Conservation (phyloP, 2,113 vertebrate genomes). For the Brachyhypopomus occidentalis region DNA sequence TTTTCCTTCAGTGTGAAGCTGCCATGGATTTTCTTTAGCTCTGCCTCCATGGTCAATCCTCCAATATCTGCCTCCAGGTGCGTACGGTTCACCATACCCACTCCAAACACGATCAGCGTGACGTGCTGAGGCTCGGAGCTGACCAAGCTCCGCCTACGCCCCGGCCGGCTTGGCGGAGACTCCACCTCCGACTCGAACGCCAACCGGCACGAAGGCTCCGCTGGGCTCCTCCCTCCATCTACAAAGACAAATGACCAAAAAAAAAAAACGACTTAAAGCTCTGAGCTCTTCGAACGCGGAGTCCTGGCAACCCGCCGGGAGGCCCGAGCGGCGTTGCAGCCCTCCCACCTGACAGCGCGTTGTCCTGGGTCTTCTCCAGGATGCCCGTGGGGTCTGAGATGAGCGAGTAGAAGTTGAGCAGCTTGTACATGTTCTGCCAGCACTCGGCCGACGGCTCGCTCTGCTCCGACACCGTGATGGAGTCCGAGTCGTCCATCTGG, state of each 20-base stretch:
- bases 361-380: constrained; percentile 91
- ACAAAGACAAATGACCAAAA: neutral
- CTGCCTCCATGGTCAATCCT: constrained; percentile 95
- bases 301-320: too few relatives aligned
- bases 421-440: constrained; percentile 99
- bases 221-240: constrained; percentile 82
- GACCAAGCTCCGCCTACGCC: constrained; percentile 85
- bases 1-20: constrained; percentile 98
- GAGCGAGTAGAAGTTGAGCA: constrained; percentile 98
- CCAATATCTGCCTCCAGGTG: constrained; percentile 98
- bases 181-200: constrained; percentile 92
- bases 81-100: constrained; percentile 97
- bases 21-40: constrained; percentile 96
- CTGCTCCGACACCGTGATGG: constrained; percentile 97
- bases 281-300: neutral
- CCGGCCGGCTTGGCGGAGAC: constrained; percentile 75
- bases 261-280: neutral
- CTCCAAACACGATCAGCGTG: constrained; percentile 93
- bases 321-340: neutral
- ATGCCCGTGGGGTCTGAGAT: constrained; percentile 98
- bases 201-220: constrained; percentile 85
- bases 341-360: constrained; percentile 82
- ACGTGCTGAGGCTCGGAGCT: constrained; percentile 90
- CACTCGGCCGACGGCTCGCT: constrained; percentile 98
- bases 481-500: constrained; percentile 98